Evolutionary conservation across 2,888 invertebrate genomes (phyloP), one percentile per base, ranked within the genome.

Genomic region (Hanleya hanleyi): DNA sequence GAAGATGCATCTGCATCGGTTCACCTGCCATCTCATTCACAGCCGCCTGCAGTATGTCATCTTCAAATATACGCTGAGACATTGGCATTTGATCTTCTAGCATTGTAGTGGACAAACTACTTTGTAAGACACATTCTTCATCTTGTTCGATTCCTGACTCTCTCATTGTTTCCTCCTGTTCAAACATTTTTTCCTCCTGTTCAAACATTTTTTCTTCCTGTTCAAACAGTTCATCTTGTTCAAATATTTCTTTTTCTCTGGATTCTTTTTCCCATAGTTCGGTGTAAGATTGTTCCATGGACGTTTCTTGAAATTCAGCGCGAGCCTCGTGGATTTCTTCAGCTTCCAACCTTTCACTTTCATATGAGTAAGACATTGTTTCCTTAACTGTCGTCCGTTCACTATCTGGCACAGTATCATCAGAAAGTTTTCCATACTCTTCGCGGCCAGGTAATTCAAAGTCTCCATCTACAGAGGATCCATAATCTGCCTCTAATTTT

Each of bases 171-270:
- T 65, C 70, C 6, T 65, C 37, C n/a, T 71, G 67, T 38, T 36
- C 26, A 9, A 61, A n/a, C 22, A 26, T 57, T 15, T 26, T 57
- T 57, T 57, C 57, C 2, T 29, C 29, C 29, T 32, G 22, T 57
- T 57, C 57, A 57, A 57, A 57, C 26, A 29, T 32, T 26, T 57
- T 32, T 9, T 29, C 57, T 26, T 51, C 61, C 15, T 26, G 37
- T n/a, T 29, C 26, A 15, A 50, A 41, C n/a, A 57, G 6, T 41
- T 70, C 57, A 26, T 37, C 65, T 26, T 51, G 35, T 51, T 35
- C 71, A 49, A 36, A 36, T 15, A 69, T 36, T 49, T 72, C 32
- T 62, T 69, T 35, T 22, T 70, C 50, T 18, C 29, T 32, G 26
- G 36, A n/a, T 36, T 9, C 38, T 22, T 57, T 69, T 57, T 69